A percentile compares a stretch with the other conserved stretches of the same genome.
Conservation (phyloP, 1,140 invertebrate genomes). For the Aphidius ervi region DNA sequence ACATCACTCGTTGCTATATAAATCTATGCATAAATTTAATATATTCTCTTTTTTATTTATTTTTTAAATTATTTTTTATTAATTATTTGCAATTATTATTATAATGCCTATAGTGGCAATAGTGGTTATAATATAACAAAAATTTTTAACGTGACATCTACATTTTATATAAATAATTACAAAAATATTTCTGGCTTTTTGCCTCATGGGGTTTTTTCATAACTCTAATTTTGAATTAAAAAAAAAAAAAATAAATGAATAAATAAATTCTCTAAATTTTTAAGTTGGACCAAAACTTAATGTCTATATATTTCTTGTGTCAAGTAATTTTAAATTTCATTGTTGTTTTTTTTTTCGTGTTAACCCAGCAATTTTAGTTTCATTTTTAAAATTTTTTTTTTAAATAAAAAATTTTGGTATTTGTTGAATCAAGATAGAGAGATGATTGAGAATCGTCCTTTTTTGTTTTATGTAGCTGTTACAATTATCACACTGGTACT, state of each 20-base stretch:
- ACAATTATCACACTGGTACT: not conserved
- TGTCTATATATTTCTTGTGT: slow-evolving; percentile 1
- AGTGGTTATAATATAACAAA: not conserved
- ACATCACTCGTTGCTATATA: not conserved
- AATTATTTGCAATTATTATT: not conserved
- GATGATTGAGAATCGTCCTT: slow-evolving; percentile 12
- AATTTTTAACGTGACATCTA: slow-evolving; percentile 18
- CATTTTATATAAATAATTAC: slow-evolving; percentile 17
- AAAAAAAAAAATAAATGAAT: too few relatives aligned
- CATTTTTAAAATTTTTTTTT: too few relatives aligned
- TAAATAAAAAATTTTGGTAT: too few relatives aligned
- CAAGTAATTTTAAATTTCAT: not conserved
- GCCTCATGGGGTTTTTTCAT: too few relatives aligned
- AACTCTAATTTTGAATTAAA: too few relatives aligned
- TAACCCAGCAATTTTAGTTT: too few relatives aligned
- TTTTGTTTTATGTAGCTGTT: slow-evolving; percentile 9
- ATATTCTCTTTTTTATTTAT: slow-evolving; percentile 15
- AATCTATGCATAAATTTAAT: not conserved
- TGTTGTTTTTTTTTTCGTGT: too few relatives aligned
- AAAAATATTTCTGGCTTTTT: not conserved
- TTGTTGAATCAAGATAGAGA: not conserved
- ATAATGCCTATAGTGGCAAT: too few relatives aligned
- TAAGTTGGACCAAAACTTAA: too few relatives aligned
- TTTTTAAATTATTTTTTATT: not conserved
- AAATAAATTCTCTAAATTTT: too few relatives aligned